phyloP scores from a whole-genome alignment of 2,113 vertebrate species.

The Okapia johnstoni region DNA sequence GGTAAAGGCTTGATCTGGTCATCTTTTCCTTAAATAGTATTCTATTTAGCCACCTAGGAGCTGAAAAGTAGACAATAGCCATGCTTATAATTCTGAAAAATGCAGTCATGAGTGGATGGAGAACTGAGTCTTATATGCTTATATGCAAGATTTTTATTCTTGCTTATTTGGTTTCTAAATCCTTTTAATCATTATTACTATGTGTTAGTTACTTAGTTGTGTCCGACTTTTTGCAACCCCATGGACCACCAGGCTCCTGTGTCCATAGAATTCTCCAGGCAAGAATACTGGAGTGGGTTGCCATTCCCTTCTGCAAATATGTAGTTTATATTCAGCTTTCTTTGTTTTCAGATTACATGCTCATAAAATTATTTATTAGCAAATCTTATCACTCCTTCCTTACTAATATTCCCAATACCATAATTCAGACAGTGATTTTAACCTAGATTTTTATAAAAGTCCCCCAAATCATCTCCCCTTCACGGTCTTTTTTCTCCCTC shows the following conservation, averaged over 20 bases:
- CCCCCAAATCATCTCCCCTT: background rate
- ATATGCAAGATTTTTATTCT: background rate
- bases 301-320: background rate
- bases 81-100: background rate
- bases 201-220: background rate
- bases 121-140: background rate
- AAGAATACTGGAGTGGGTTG: background rate
- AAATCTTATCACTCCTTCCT: background rate
- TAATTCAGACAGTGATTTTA: background rate
- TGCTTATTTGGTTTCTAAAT: background rate
- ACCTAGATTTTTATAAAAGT: background rate
- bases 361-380: background rate
- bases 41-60: background rate
- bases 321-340: background rate
- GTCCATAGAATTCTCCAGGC: background rate
- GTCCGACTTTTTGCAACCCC: rapidly evolving
- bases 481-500: background rate
- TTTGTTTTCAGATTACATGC: background rate
- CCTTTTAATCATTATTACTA: background rate
- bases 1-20: background rate
- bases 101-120: background rate
- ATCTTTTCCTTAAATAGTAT: background rate
- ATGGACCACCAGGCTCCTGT: background rate
- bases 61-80: background rate
- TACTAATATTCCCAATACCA: background rate